Conservation (phyloP, 1,140 invertebrate species). For the Lordiphosa stackelbergi region DNA sequence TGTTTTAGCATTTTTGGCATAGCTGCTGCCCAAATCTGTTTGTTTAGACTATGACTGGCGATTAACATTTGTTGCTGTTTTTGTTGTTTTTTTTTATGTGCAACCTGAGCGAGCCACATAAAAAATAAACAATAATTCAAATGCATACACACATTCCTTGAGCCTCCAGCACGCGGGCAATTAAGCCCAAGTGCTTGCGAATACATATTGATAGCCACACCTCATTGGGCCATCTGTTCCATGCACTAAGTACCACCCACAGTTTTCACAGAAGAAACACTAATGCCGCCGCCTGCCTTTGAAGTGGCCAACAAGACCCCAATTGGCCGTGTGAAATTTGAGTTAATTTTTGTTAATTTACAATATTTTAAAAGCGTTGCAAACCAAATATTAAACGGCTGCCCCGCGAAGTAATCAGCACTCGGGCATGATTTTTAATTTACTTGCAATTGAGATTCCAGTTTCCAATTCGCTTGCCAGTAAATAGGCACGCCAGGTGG, state of each 20-base stretch:
- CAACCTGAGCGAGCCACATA: slow-evolving; percentile 64
- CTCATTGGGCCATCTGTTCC: slow-evolving; percentile 54
- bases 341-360: slow-evolving; percentile 42
- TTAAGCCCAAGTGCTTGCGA: slow-evolving; percentile 35
- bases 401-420: slow-evolving; percentile 26
- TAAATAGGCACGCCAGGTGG: slow-evolving; percentile 42
- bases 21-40: slow-evolving; percentile 34
- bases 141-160: slow-evolving; percentile 15
- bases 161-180: slow-evolving; percentile 8
- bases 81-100: slow-evolving; percentile 46
- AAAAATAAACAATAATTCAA: slow-evolving; percentile 60
- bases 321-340: slow-evolving; percentile 38
- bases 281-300: slow-evolving; percentile 31
- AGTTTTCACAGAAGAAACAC: slow-evolving; percentile 24
- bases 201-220: slow-evolving; percentile 35
- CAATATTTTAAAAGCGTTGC: slow-evolving; percentile 30
- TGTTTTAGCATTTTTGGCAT: slow-evolving; percentile 37
- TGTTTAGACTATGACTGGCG: slow-evolving; percentile 48
- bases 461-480: slow-evolving; percentile 14
- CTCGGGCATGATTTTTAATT: slow-evolving; percentile 25
- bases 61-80: slow-evolving; percentile 41
- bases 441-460: slow-evolving; percentile 27
- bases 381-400: slow-evolving; percentile 33
- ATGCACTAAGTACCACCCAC: slow-evolving; percentile 21
- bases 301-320: slow-evolving; percentile 35